These are phyloP conservation scores for Hyla sarda DNA, from an alignment of 2,113 vertebrate species.

Conservation along the genomic window DNA sequence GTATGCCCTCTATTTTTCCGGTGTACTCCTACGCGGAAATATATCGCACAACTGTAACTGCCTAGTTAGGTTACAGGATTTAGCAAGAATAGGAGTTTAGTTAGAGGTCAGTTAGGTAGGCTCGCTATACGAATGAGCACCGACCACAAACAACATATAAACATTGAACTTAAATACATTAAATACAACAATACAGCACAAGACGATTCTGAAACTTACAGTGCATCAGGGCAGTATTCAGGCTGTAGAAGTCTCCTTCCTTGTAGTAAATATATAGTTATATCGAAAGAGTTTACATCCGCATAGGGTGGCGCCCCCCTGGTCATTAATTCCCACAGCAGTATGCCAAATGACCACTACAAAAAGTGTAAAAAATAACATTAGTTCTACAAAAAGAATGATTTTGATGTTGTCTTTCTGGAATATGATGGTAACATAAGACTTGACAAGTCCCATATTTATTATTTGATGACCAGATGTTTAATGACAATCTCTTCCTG, in stretches of 20 bases:
- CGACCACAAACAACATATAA: neutral
- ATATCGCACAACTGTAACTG: too few species aligned
- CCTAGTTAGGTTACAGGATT: too few species aligned
- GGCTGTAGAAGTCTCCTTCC: constrained; percentile 94
- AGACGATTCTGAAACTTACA: constrained; percentile 80
- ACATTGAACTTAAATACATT: neutral
- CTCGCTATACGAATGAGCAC: too few species aligned
- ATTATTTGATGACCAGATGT: constrained; percentile 40
- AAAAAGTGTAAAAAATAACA: neutral
- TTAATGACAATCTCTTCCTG: neutral
- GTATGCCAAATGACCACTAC: constrained; percentile 91
- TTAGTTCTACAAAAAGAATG: neutral
- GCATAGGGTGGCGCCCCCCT: constrained; percentile 96
- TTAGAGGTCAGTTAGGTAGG: too few species aligned
- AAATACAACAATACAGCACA: neutral
- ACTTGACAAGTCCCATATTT: neutral
- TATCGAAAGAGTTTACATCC: constrained; percentile 97
- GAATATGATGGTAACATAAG: neutral
- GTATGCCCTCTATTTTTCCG: too few species aligned
- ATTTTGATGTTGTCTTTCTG: too few species aligned
- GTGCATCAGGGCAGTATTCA: constrained; percentile 93
- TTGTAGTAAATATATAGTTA: constrained; percentile 94
- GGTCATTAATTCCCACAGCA: constrained; percentile 98
- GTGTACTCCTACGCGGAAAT: too few species aligned
- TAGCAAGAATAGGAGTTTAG: too few species aligned